Base-by-base conservation (phyloP, 2,797 vertebrate genomes). In the Okamejei kenojei region DNA sequence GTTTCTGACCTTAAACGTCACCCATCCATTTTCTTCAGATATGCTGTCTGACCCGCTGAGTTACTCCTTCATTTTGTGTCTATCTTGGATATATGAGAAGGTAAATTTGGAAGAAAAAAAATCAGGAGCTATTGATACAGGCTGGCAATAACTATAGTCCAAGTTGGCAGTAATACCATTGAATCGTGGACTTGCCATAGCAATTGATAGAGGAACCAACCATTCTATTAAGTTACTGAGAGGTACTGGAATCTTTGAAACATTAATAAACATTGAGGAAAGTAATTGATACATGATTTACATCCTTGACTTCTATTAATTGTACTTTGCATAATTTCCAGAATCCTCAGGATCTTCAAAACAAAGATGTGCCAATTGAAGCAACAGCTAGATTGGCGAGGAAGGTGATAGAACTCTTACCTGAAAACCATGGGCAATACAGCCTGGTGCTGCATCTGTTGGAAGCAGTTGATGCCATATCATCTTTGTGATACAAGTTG, bases 351-450 rank as follows among this genome's bases (percentile, higher is more conserved):
- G 98, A 98, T 94, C 96, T 99, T 94, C 97, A 98, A 29, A 98
- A 97, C 2, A 96, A 97, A 0, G 95, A 97, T 2, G 97, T 99
- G 93, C 97, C 98, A 8, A 95, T 99, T 94, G 78, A 95, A 23
- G 96, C 96, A 74, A 99, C 97, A 81, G 97, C 97, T 90, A 96
- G 96, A 54, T 96, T 99, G 79, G 97, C 99, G 7, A 96, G 96
- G 93, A 98, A 96, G 88, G 96, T 99, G 23, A 96, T 98, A 0
- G 98, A 99, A 95, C 97, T 98, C 93, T 96, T 99, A 58, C 99
- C 98, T 0, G 98, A 99, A 95, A 99, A 98, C 82, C 98, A 99
- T 0, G 98, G 97, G 84, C 99, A 99, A 95, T 99, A 99, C 93
- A 96, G 95, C 94, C 95, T 99, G 93, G 98, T 98, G 93, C 95